Evolutionary conservation across 2,113 vertebrate species (phyloP), one percentile per base, ranked within the genome.

Genomic region (Ictalurus furcatus): DNA sequence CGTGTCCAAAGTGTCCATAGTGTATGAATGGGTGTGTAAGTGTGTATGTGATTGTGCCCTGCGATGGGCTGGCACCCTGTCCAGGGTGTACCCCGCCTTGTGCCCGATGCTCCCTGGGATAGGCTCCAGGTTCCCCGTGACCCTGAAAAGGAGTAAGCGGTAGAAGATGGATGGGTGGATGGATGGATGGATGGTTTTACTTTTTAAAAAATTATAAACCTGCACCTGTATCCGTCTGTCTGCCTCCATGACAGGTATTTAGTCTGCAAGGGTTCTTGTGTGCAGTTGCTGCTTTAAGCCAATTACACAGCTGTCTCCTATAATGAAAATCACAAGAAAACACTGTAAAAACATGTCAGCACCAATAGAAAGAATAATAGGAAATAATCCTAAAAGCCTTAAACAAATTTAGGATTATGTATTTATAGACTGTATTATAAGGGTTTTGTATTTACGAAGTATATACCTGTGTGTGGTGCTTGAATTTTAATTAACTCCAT

Each of bases 221-320:
- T 28, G 23, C 48, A 79, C 44, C 76, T 81, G 28, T 16, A 81
- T 34, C 79, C 2, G 7, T 56, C 52, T 56, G 48, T 54, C 48
- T 82, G 17, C 0, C n/a, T 34, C 17, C 16, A 82, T 82, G 3
- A 82, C 54, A 82, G 79, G 17, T 30, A 19, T 59, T 58, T 56
- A 34, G 21, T 58, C 52, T 58, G 14, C n/a, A 81, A 58, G 17
- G n/a, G 17, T 81, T 8, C 52, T 58, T 81, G 78, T 56, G 23
- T 54, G 16, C 52, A 56, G 17, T 21, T 82, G 54, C n/a, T 82
- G n/a, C 19, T 58, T 58, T 34, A 82, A 58, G n/a, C 3, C 54
- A 59, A 82, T 82, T 82, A 58, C 48, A 80, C 44, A 80, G 78
- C 25, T 80, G 78, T 54, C 78, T 80, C 5, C 25, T 52, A 80